phyloP scores from a whole-genome alignment of 1,140 invertebrate species.

The Lordiphosa stackelbergi region DNA sequence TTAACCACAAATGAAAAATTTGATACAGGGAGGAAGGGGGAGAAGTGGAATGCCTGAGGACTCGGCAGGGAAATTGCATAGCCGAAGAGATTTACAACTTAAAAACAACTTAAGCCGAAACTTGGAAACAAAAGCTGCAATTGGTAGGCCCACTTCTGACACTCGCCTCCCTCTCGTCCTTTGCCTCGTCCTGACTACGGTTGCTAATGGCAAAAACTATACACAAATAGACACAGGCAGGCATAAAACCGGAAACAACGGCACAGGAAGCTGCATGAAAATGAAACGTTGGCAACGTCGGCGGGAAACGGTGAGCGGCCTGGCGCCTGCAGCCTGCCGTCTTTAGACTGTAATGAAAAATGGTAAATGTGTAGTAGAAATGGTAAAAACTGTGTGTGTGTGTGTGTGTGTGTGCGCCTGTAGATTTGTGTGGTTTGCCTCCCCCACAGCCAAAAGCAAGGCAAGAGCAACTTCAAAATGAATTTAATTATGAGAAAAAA shows the following conservation, averaged over 20 bases:
- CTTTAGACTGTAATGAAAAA: slow-evolving; percentile 69
- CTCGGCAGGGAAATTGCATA: slow-evolving; percentile 50
- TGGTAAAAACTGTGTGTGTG: slow-evolving; percentile 33
- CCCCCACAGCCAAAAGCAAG: slow-evolving; percentile 31
- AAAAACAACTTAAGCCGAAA: slow-evolving; percentile 74
- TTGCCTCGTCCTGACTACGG: slow-evolving; percentile 18
- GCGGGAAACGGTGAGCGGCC: background rate
- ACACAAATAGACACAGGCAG: slow-evolving; percentile 60
- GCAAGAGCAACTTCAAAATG: slow-evolving; percentile 67
- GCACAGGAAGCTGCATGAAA: slow-evolving; percentile 73
- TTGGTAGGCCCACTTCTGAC: slow-evolving; percentile 42
- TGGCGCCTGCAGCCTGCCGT: slow-evolving; percentile 11
- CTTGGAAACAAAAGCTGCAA: slow-evolving; percentile 61
- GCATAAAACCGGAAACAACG: slow-evolving; percentile 66
- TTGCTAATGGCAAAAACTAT: slow-evolving; percentile 65
- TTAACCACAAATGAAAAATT: slow-evolving; percentile 64
- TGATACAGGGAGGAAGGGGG: slow-evolving; percentile 27
- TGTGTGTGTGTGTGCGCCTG: slow-evolving; percentile 17
- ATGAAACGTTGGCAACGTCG: slow-evolving; percentile 53
- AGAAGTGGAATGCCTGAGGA: slow-evolving; percentile 8
- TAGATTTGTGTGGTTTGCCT: slow-evolving; percentile 14
- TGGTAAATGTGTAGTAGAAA: slow-evolving; percentile 65
- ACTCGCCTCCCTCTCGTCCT: slow-evolving; percentile 1
- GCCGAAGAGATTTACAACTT: slow-evolving; percentile 71
- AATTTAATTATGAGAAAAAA: slow-evolving; percentile 75